Percentiles rank a stretch among this genome's conserved stretches.
phyloP scores from a whole-genome alignment of 1,140 invertebrate genomes.

The Diachasmimorpha longicaudata region DNA sequence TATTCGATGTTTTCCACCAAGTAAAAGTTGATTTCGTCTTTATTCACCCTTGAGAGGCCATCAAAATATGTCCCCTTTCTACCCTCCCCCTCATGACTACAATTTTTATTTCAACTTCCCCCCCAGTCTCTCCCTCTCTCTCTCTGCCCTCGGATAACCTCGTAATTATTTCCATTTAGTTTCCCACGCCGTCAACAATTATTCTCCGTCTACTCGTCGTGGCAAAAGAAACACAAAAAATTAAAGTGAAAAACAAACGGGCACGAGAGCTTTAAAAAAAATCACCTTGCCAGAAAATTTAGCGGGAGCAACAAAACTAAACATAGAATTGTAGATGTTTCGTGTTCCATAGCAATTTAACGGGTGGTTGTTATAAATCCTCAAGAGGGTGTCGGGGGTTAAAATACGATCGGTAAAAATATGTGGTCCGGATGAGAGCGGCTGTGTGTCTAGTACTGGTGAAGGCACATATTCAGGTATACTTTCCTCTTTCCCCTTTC shows the following conservation, averaged over 20 bases:
- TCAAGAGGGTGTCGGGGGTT: background rate
- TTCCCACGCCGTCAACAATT: background rate
- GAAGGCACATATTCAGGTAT: background rate
- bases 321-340: conserved; percentile 16
- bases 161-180: background rate
- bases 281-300: background rate
- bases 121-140: too few relatives aligned
- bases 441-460: background rate
- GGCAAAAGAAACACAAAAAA: background rate
- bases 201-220: background rate
- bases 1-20: too few relatives aligned
- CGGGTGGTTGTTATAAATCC: conserved; percentile 16
- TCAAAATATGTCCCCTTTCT: too few relatives aligned
- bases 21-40: too few relatives aligned
- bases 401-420: conserved; percentile 22
- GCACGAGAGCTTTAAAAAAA: background rate
- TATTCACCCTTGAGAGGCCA: too few relatives aligned
- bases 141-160: too few relatives aligned
- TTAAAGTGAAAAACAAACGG: background rate
- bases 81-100: too few relatives aligned
- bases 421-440: conserved; percentile 10
- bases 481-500: background rate
- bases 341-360: conserved; percentile 13
- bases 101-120: too few relatives aligned
- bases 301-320: background rate